Conservation (phyloP, 2,797 vertebrate genomes). For the Serranus cabrilla region DNA sequence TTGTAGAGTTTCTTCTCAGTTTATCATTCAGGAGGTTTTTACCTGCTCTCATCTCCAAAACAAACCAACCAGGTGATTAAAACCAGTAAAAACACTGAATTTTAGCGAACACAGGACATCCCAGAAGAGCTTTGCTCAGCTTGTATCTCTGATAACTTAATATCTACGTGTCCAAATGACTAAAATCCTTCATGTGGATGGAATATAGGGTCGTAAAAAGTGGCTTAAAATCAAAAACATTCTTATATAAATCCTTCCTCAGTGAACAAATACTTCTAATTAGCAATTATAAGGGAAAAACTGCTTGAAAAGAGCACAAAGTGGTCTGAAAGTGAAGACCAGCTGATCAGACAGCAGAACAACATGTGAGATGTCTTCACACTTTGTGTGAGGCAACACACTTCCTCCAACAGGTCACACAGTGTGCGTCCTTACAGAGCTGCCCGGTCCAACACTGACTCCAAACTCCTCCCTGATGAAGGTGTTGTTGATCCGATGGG, state of each 20-base stretch:
- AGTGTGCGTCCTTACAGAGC: slow-evolving; percentile 71
- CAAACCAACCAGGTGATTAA: no score
- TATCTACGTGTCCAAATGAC: no score
- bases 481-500: slow-evolving; percentile 84
- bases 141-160: no score
- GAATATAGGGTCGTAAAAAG: no score
- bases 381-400: slow-evolving; percentile 14
- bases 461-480: slow-evolving; percentile 89
- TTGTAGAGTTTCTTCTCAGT: no score
- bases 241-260: not conserved
- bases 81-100: no score
- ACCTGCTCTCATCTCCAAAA: no score
- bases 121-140: no score
- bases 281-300: not conserved
- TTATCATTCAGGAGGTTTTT: no score
- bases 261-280: not conserved
- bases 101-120: no score
- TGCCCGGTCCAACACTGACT: slow-evolving; percentile 85
- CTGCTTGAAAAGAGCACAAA: not conserved
- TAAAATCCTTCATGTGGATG: no score
- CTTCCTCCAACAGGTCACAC: not conserved
- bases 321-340: not conserved
- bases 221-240: not conserved
- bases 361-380: slow-evolving; percentile 17
- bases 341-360: not conserved